phyloP scores from a whole-genome alignment of 1,140 invertebrate species.

The Calephelis virginiensis region DNA sequence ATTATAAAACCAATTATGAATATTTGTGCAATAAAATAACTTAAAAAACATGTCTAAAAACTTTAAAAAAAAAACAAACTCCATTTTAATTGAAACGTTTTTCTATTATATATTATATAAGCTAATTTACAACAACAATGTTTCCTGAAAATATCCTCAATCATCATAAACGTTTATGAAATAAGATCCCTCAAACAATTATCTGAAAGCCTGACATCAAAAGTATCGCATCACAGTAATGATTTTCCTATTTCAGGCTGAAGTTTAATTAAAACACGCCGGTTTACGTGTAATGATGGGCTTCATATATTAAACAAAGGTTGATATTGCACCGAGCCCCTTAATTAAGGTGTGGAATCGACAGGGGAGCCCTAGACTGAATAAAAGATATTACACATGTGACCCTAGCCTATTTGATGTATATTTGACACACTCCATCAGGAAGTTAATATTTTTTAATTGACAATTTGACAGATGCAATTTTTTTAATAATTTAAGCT shows the following conservation, averaged over 20 bases:
- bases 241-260: conserved; percentile 11
- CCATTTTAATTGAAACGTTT: too few species aligned
- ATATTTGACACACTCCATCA: background rate
- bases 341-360: conserved; percentile 16
- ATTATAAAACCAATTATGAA: too few species aligned
- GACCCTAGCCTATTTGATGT: conserved; percentile 15
- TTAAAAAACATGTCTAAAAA: too few species aligned
- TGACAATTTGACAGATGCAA: too few species aligned
- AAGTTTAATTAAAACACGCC: conserved; percentile 14
- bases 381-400: conserved; percentile 23
- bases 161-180: background rate
- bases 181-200: background rate
- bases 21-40: too few species aligned
- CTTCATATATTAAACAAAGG: conserved; percentile 17
- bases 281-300: conserved; percentile 10
- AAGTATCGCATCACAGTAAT: conserved; percentile 10
- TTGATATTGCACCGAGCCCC: conserved; percentile 12
- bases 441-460: background rate
- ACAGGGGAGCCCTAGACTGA: conserved; percentile 19
- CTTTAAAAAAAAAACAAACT: too few species aligned
- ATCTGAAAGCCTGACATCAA: background rate
- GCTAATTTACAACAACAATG: too few species aligned
- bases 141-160: too few species aligned
- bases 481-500: too few species aligned
- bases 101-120: too few species aligned